Conservation (phyloP, 2,888 invertebrate genomes). For the Drosophila multiciliata region DNA sequence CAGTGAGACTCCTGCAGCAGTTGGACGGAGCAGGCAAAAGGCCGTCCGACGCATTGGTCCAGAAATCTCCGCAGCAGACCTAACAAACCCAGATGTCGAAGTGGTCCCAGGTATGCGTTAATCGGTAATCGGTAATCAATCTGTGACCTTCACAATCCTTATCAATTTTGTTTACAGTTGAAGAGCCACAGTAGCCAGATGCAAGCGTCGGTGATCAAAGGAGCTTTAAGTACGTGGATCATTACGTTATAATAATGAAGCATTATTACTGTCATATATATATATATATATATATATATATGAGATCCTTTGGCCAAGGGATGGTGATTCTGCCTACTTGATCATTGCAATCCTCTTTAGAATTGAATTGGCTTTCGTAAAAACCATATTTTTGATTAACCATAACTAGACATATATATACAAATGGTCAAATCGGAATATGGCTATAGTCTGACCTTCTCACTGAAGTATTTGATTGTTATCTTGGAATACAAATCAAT, state of each 20-base stretch:
- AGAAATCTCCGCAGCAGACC: conserved; percentile 20
- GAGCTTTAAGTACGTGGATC: background rate
- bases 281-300: background rate
- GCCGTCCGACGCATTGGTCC: background rate
- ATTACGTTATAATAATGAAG: background rate
- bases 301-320: background rate
- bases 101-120: conserved; percentile 9
- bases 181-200: conserved; percentile 27
- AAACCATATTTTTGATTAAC: background rate
- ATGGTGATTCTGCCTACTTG: background rate
- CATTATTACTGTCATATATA: background rate
- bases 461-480: background rate
- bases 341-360: background rate
- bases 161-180: background rate
- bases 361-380: background rate
- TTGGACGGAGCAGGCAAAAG: background rate
- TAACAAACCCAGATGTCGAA: background rate
- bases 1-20: conserved; percentile 8
- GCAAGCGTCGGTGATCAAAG: conserved; percentile 44
- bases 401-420: background rate
- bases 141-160: background rate
- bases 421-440: background rate
- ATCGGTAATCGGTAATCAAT: background rate
- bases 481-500: background rate
- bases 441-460: background rate